Percentiles rank a stretch among this genome's conserved stretches.
These are phyloP conservation scores for Resseliella maxima DNA, from an alignment of 2,888 invertebrate species.

Conservation along the genomic window DNA sequence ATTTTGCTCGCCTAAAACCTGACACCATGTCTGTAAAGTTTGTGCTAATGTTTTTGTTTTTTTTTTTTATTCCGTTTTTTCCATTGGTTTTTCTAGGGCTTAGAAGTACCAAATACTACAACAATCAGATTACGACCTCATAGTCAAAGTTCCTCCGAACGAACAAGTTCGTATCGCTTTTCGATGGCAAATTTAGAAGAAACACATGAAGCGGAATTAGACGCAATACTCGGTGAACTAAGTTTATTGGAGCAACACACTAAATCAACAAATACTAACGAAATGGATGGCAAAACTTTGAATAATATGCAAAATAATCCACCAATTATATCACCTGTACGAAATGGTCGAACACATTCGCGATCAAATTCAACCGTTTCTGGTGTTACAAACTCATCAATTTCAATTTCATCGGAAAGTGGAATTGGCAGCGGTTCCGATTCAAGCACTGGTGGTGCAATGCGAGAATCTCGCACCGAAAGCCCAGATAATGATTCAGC, in stretches of 20 bases:
- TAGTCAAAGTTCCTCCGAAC: constrained; percentile 61
- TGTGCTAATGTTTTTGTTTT: constrained; percentile 1
- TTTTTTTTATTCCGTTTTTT: not conserved
- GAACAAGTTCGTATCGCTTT: constrained; percentile 91
- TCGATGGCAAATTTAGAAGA: constrained; percentile 97
- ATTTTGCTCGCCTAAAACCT: not conserved
- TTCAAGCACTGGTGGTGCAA: constrained; percentile 57
- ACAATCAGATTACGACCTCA: constrained; percentile 59
- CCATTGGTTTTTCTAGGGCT: constrained; percentile 57
- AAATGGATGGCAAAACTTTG: constrained; percentile 12
- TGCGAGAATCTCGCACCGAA: constrained; percentile 78
- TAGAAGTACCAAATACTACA: constrained; percentile 58
- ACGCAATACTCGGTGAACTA: constrained; percentile 95
- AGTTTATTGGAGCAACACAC: constrained; percentile 85
- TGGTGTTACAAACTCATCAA: constrained; percentile 64
- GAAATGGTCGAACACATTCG: constrained; percentile 61
- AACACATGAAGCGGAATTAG: constrained; percentile 95
- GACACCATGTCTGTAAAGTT: constrained; percentile 40
- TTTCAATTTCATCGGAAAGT: constrained; percentile 64
- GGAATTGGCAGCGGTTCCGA: constrained; percentile 59
- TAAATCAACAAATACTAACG: constrained; percentile 60
- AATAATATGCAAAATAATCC: constrained; percentile 10
- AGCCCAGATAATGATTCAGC: constrained; percentile 98
- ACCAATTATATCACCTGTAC: not conserved
- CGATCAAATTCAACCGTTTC: constrained; percentile 68